A percentile compares a stretch with the other conserved stretches of the same genome.
phyloP scores from a whole-genome alignment of 2,888 invertebrate genomes.

The Argynnis bischoffii region DNA sequence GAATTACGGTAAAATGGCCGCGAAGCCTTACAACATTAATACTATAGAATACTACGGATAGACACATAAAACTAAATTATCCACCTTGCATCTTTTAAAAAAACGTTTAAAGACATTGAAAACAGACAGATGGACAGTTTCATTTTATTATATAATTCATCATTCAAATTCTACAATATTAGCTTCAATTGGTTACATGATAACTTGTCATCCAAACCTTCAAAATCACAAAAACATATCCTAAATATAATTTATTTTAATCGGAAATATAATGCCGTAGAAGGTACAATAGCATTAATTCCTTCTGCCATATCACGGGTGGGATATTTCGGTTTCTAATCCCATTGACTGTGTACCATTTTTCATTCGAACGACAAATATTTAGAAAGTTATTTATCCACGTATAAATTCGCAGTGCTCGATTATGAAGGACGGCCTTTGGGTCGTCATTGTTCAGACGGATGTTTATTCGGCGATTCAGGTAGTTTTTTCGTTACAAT shows the following conservation, averaged over 20 bases:
- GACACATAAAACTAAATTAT: background rate
- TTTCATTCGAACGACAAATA: slow-evolving; percentile 80
- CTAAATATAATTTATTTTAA: slow-evolving; percentile 49
- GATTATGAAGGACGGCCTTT: slow-evolving; percentile 65
- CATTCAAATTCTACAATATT: slow-evolving; percentile 5
- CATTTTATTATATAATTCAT: background rate
- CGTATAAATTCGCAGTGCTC: slow-evolving; percentile 65
- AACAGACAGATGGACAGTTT: background rate
- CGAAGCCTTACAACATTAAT: slow-evolving; percentile 11
- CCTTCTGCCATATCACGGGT: slow-evolving; percentile 62
- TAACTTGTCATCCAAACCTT: slow-evolving; percentile 39
- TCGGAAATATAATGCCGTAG: slow-evolving; percentile 57
- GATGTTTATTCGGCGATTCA: slow-evolving; percentile 76
- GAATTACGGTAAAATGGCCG: slow-evolving; percentile 51
- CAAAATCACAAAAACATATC: slow-evolving; percentile 41
- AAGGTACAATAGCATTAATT: slow-evolving; percentile 61
- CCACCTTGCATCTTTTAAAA: background rate
- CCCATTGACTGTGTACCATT: slow-evolving; percentile 74
- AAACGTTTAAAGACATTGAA: background rate
- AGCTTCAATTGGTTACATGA: slow-evolving; percentile 5
- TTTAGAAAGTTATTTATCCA: slow-evolving; percentile 80
- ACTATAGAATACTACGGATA: background rate
- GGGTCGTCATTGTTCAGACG: slow-evolving; percentile 69
- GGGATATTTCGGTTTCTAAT: slow-evolving; percentile 76
- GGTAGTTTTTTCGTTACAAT: slow-evolving; percentile 62